phyloP scores from a whole-genome alignment of 2,888 invertebrate species.

The Dynastes hyllus region DNA sequence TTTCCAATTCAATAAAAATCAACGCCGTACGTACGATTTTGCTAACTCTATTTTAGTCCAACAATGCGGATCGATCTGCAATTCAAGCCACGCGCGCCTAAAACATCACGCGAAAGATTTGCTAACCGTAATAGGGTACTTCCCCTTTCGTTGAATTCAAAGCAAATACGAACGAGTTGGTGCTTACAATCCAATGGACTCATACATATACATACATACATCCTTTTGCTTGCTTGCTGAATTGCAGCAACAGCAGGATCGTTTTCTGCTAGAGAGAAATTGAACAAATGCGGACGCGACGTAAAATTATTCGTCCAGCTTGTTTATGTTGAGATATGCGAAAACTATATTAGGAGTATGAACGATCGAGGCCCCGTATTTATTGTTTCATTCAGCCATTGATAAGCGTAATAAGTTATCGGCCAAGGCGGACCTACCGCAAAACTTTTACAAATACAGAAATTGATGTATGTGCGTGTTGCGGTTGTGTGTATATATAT shows the following conservation, averaged over 20 bases:
- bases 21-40: background rate
- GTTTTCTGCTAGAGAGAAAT: conserved; percentile 39
- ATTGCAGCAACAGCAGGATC: background rate
- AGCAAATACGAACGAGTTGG: background rate
- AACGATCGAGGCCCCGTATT: conserved; percentile 33
- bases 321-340: conserved; percentile 49
- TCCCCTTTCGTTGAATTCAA: conserved; percentile 8
- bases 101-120: conserved; percentile 34
- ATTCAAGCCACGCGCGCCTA: conserved; percentile 41
- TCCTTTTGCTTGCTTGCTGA: background rate
- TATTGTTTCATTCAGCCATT: conserved; percentile 51
- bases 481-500: background rate
- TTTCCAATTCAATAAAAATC: too few relatives aligned
- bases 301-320: conserved; percentile 30
- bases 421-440: conserved; percentile 47
- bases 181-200: background rate
- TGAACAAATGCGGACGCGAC: conserved; percentile 42
- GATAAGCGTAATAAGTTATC: conserved; percentile 51
- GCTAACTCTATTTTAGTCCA: conserved; percentile 16
- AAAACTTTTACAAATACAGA: conserved; percentile 47
- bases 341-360: conserved; percentile 51
- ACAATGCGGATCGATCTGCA: conserved; percentile 43
- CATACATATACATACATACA: conserved; percentile 10
- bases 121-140: conserved; percentile 2
- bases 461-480: background rate